Base-by-base conservation (phyloP, 2,113 vertebrate genomes). In the Phoenicopterus ruber region DNA sequence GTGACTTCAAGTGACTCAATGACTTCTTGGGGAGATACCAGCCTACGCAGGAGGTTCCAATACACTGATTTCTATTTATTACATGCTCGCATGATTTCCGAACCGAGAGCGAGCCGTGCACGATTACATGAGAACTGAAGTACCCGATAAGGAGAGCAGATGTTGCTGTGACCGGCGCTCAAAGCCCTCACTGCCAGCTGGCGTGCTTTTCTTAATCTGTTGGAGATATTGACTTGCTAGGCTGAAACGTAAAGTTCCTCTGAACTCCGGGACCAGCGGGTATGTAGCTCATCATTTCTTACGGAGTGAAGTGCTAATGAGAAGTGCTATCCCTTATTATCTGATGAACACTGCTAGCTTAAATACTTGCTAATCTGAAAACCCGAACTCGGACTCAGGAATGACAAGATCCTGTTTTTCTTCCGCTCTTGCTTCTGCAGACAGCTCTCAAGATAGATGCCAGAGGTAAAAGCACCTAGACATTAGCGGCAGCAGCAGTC, bases 191-290 rank as follows among this genome's bases (percentile, higher is more conserved):
- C 82, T 94, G 78, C 81, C 78, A 95, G 84, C 84, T 82, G 87
- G 86, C 38, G 17, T n/a, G 67, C 28, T 81, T 92, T 81, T 29
- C 85, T 77, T 92, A 86, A 97, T 96, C 82, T 79, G 13, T 34
- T 81, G 49, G 63, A 82, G 52, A 93, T 80, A 93, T 7, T 0
- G 1, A 62, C 31, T 81, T 74, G 55, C 72, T 72, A 96, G 65
- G 49, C 29, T 88, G 82, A 70, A 93, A 87, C 21, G 46, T 5
- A 10, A 77, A 91, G 58, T 50, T 82, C 81, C 49, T 85, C 46
- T 42, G 57, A 92, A 74, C 55, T 55, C 79, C 3, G 6, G 55
- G 82, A 91, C 54, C 50, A 80, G 3, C 58, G 58, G 61, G 29
- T 4, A 2, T 4, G 8, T 17, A 57, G 52, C 63, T 81, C 80